phyloP scores from a whole-genome alignment of 2,113 vertebrate species.

The Elephantulus edwardii region DNA sequence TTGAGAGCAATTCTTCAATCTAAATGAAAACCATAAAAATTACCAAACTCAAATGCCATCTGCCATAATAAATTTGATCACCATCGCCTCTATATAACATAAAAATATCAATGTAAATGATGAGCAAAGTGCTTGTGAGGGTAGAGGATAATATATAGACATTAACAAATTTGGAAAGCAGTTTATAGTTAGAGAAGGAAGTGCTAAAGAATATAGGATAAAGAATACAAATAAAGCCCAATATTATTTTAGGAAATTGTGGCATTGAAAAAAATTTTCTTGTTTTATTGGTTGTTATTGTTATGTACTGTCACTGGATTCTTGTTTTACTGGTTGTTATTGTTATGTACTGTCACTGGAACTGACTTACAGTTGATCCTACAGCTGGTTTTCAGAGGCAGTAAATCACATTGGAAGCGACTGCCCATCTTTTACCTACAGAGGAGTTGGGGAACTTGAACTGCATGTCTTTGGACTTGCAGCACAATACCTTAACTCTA shows the following conservation, averaged over 20 bases:
- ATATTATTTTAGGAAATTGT: background rate
- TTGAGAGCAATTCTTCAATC: background rate
- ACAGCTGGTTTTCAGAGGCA: too few relatives aligned
- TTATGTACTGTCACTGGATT: too few relatives aligned
- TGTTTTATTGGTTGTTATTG: too few relatives aligned
- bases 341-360: too few relatives aligned
- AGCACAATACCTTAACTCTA: too few relatives aligned
- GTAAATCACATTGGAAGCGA: too few relatives aligned
- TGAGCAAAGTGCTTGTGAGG: background rate
- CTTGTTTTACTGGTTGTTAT: too few relatives aligned
- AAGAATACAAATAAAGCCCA: background rate
- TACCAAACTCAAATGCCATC: background rate
- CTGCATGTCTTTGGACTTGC: too few relatives aligned
- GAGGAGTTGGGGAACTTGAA: too few relatives aligned
- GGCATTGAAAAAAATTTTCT: background rate
- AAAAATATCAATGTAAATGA: background rate
- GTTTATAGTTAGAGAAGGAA: background rate
- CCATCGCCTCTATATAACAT: background rate
- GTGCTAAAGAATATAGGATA: conserved; percentile 15
- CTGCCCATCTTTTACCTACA: too few relatives aligned
- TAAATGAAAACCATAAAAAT: background rate
- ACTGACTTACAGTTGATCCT: too few relatives aligned
- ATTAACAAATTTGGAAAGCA: background rate
- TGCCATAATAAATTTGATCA: background rate
- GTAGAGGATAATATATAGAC: background rate